phyloP scores from a whole-genome alignment of 1,140 invertebrate genomes.

The Drosophila nigromelanica region DNA sequence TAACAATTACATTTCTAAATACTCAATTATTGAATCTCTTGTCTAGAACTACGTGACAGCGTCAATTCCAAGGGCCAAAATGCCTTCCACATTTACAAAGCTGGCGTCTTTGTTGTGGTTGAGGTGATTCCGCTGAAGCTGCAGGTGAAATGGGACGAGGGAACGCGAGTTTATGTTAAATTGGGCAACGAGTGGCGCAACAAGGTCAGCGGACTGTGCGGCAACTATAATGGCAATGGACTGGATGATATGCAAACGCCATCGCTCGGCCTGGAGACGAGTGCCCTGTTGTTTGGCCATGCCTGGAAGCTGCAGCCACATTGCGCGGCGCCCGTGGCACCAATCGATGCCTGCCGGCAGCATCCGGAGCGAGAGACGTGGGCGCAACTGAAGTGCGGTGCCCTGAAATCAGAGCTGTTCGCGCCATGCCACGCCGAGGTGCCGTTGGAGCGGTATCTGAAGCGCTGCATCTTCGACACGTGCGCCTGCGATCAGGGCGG shows the following conservation, averaged over 20 bases:
- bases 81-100: slow-evolving; percentile 82
- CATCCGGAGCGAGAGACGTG: slow-evolving; percentile 91
- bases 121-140: slow-evolving; percentile 91
- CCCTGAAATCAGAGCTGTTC: slow-evolving; percentile 90
- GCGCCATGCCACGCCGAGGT: slow-evolving; percentile 91
- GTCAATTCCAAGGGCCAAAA: slow-evolving; percentile 65
- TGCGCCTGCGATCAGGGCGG: slow-evolving; percentile 95
- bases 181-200: slow-evolving; percentile 90
- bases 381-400: slow-evolving; percentile 90
- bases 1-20: no score
- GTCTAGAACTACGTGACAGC: slow-evolving; percentile 65
- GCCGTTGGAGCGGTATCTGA: slow-evolving; percentile 87
- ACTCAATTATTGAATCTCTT: background rate
- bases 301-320: slow-evolving; percentile 93
- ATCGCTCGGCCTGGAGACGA: slow-evolving; percentile 90
- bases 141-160: slow-evolving; percentile 93
- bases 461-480: slow-evolving; percentile 91
- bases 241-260: slow-evolving; percentile 94
- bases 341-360: slow-evolving; percentile 88
- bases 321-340: slow-evolving; percentile 86
- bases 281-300: slow-evolving; percentile 91
- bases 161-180: slow-evolving; percentile 92
- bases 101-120: slow-evolving; percentile 91
- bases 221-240: slow-evolving; percentile 94
- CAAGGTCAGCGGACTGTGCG: slow-evolving; percentile 93